These are phyloP conservation scores for Deroplatys truncata DNA, from an alignment of 2,888 invertebrate species.

Conservation along the genomic window DNA sequence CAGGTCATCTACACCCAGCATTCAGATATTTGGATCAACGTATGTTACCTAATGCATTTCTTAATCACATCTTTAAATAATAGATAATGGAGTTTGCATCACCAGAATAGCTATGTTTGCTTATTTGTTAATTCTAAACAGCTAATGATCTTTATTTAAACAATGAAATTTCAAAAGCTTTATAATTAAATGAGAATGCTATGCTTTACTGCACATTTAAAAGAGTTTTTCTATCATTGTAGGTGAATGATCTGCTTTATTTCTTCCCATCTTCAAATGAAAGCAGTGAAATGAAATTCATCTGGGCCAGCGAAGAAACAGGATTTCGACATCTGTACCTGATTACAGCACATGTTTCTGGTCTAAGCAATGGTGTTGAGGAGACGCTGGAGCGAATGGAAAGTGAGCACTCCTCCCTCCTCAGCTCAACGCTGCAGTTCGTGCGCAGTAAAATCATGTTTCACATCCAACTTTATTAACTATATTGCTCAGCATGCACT, in stretches of 20 bases:
- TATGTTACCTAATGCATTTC: conserved; percentile 42
- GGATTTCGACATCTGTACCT: conserved; percentile 86
- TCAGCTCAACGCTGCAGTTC: conserved; percentile 30
- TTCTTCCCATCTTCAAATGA: conserved; percentile 62
- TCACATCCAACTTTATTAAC: conserved; percentile 9
- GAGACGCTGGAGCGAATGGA: conserved; percentile 51
- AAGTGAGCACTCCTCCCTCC: conserved; percentile 37
- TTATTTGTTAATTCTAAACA: too few relatives aligned
- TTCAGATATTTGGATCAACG: conserved; percentile 88
- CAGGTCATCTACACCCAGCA: conserved; percentile 59
- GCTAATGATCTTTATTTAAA: too few relatives aligned
- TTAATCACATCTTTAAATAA: not conserved
- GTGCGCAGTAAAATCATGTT: conserved; percentile 30
- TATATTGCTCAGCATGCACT: not conserved
- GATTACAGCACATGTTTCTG: conserved; percentile 57
- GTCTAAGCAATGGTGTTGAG: conserved; percentile 51
- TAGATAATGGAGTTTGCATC: too few relatives aligned
- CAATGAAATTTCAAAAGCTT: too few relatives aligned
- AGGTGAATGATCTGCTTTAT: conserved; percentile 77
- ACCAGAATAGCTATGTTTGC: too few relatives aligned
- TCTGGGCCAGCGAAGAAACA: conserved; percentile 91
- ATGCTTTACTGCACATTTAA: too few relatives aligned
- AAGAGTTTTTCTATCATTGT: not conserved
- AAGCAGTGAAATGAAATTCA: conserved; percentile 56
- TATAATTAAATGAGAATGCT: too few relatives aligned